These are phyloP conservation scores for Tetanocera ferruginea DNA, from an alignment of 2,888 invertebrate species.

Conservation along the genomic window DNA sequence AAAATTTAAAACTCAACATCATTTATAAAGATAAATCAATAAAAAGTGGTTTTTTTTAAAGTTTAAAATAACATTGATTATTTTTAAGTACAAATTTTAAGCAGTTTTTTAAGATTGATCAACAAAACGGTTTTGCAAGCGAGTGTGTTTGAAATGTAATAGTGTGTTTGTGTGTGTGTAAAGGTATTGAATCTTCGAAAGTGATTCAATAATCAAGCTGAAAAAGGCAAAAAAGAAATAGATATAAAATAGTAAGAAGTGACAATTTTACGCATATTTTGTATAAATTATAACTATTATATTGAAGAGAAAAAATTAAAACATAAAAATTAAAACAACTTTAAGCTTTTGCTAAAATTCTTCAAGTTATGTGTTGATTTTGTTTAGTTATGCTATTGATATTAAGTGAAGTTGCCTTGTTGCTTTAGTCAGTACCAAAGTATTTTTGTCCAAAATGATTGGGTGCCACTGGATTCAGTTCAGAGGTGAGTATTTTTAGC, in stretches of 20 bases:
- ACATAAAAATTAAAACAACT: background rate
- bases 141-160: constrained; percentile 3
- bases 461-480: constrained; percentile 94
- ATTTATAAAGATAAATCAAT: background rate
- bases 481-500: constrained; percentile 96
- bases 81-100: background rate
- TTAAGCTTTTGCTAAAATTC: no score
- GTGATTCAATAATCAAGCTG: constrained; percentile 22
- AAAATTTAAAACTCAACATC: no score
- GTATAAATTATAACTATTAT: background rate
- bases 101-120: background rate
- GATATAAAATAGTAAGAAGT: background rate
- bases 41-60: background rate
- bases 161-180: constrained; percentile 10
- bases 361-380: no score
- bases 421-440: constrained; percentile 91
- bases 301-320: background rate
- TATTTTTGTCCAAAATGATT: constrained; percentile 99
- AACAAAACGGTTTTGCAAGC: background rate
- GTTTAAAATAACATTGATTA: background rate
- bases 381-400: no score
- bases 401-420: background rate
- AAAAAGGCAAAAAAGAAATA: constrained; percentile 11
- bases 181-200: background rate
- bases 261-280: background rate